phyloP scores from a whole-genome alignment of 2,113 vertebrate genomes.

The Polypterus senegalus region DNA sequence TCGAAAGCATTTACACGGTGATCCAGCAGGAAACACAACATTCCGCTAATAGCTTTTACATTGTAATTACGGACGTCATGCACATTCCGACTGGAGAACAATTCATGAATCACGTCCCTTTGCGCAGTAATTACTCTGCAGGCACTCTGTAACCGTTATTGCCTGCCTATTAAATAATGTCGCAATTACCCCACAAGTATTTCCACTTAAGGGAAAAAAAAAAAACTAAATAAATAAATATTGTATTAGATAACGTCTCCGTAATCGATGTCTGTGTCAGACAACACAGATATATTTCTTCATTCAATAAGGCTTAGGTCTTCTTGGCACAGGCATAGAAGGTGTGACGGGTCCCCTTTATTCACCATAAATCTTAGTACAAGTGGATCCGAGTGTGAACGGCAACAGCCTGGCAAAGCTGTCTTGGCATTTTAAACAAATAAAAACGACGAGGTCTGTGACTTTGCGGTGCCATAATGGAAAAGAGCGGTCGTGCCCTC shows the following conservation, averaged over 20 bases:
- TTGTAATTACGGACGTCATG: conserved; percentile 14
- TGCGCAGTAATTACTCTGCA: conserved; percentile 14
- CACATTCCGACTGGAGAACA: conserved; percentile 8
- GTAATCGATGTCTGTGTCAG: neutral
- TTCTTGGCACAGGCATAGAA: neutral
- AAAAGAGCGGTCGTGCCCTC: too few relatives aligned
- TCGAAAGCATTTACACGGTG: conserved; percentile 18
- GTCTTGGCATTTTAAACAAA: too few relatives aligned
- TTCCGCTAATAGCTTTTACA: conserved; percentile 19
- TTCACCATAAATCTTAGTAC: too few relatives aligned
- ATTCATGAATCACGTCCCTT: conserved; percentile 15
- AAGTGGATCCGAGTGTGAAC: too few relatives aligned
- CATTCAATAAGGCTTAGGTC: neutral
- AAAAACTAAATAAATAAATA: neutral
- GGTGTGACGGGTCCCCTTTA: too few relatives aligned
- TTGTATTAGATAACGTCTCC: neutral
- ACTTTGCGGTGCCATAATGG: too few relatives aligned
- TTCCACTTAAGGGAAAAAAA: neutral
- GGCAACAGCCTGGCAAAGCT: too few relatives aligned
- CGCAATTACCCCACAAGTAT: conserved; percentile 2
- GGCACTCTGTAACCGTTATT: conserved; percentile 9
- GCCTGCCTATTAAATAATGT: conserved; percentile 9
- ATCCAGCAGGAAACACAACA: conserved; percentile 16
- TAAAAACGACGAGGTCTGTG: too few relatives aligned
- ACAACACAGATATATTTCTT: conserved; percentile 1